A percentile compares a stretch with the other conserved stretches of the same genome.
These are phyloP conservation scores for Nesidiocoris tenuis DNA, from an alignment of 2,888 invertebrate genomes.

Conservation along the genomic window DNA sequence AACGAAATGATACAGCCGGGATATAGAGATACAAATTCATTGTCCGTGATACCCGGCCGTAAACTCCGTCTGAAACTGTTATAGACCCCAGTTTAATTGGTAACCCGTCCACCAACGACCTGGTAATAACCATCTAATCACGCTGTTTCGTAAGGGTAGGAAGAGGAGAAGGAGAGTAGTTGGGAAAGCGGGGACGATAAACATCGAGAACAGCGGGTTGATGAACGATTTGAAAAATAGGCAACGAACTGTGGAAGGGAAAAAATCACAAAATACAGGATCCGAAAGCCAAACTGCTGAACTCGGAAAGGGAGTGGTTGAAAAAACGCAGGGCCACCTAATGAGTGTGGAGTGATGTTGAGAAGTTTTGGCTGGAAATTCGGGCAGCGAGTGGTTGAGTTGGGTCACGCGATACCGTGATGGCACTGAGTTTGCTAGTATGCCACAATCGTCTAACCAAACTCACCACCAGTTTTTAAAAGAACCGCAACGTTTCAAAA, in stretches of 20 bases:
- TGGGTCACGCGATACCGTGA: constrained; percentile 27
- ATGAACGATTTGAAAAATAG: constrained; percentile 17
- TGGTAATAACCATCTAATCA: constrained; percentile 1
- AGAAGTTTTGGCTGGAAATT: constrained; percentile 15
- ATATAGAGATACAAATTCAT: background rate
- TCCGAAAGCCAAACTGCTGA: background rate
- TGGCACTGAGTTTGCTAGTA: constrained; percentile 18
- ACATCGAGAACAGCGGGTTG: constrained; percentile 11
- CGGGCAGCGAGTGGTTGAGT: background rate
- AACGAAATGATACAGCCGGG: background rate
- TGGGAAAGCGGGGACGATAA: background rate
- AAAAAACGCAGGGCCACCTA: background rate
- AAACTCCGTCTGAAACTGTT: background rate
- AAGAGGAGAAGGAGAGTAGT: background rate
- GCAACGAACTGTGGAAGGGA: background rate
- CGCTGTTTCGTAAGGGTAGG: background rate
- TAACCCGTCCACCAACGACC: background rate
- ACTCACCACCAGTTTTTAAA: no score
- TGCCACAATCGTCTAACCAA: no score
- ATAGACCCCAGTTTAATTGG: background rate
- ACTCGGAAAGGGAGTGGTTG: background rate
- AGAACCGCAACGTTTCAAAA: no score
- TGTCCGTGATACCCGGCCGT: constrained; percentile 2
- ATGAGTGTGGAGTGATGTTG: constrained; percentile 22
- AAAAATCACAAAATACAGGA: background rate